phyloP scores from a whole-genome alignment of 2,797 vertebrate genomes.

The Chelidonichthys spinosus region DNA sequence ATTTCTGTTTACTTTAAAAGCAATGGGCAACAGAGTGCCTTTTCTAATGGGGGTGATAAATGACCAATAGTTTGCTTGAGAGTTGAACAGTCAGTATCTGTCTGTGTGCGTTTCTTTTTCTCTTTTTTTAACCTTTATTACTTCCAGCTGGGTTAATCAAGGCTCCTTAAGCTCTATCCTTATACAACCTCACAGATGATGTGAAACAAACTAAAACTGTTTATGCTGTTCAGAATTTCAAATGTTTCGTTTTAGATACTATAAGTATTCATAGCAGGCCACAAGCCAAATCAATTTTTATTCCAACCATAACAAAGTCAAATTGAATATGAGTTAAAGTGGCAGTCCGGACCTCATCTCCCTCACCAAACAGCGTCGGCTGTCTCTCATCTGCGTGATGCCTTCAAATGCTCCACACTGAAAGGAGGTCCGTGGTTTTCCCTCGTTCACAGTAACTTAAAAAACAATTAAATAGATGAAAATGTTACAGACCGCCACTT shows the following conservation, averaged over 20 bases:
- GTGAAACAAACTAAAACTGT: constrained; percentile 10
- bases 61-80: constrained; percentile 29
- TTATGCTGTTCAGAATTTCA: constrained; percentile 9
- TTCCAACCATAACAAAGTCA: not conserved
- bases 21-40: constrained; percentile 10
- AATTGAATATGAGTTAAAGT: not conserved
- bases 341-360: too few relatives aligned
- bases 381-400: too few relatives aligned
- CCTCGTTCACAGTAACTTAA: too few relatives aligned
- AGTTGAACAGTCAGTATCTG: constrained; percentile 24
- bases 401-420: too few relatives aligned
- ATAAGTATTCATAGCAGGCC: not conserved
- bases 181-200: constrained; percentile 21
- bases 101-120: constrained; percentile 6
- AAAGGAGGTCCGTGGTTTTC: too few relatives aligned
- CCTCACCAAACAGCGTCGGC: too few relatives aligned
- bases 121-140: constrained; percentile 25
- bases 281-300: not conserved
- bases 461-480: too few relatives aligned
- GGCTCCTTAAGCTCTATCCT: constrained; percentile 21
- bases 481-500: too few relatives aligned
- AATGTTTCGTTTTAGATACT: constrained; percentile 1
- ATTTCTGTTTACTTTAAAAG: constrained; percentile 49
- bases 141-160: constrained; percentile 43
- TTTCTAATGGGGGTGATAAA: constrained; percentile 31